phyloP scores from a whole-genome alignment of 2,797 vertebrate genomes.

The Spondyliosoma cantharus region DNA sequence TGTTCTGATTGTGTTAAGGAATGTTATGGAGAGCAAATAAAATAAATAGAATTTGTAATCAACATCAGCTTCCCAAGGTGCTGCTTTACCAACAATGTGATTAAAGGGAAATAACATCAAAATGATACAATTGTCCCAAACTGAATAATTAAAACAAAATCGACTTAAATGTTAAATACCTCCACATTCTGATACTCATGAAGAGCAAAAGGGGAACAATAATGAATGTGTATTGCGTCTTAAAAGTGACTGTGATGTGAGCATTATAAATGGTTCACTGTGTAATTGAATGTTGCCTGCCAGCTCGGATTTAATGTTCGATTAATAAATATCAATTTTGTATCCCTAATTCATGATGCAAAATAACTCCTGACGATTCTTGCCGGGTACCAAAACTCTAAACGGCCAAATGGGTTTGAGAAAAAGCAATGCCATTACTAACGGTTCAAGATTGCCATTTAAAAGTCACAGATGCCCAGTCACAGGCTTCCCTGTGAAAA shows the following conservation, averaged over 20 bases:
- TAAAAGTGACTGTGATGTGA: constrained; percentile 21
- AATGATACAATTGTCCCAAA: constrained; percentile 31
- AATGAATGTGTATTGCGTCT: constrained; percentile 27
- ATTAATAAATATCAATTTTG: constrained; percentile 42
- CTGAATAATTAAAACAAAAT: constrained; percentile 42
- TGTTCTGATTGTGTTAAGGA: constrained; percentile 6
- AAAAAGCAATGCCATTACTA: constrained; percentile 40
- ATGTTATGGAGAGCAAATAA: constrained; percentile 25
- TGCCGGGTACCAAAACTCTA: constrained; percentile 25
- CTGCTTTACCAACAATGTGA: constrained; percentile 24
- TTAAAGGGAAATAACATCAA: neutral
- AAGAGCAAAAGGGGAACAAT: constrained; percentile 18
- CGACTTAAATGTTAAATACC: constrained; percentile 32
- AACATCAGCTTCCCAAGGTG: constrained; percentile 27
- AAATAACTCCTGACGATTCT: constrained; percentile 37
- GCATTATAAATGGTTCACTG: constrained; percentile 30
- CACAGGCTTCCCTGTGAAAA: constrained; percentile 15
- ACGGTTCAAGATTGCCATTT: constrained; percentile 44
- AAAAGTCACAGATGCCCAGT: constrained; percentile 26
- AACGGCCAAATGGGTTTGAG: constrained; percentile 37
- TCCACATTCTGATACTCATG: neutral
- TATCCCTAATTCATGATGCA: constrained; percentile 48
- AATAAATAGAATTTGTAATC: constrained; percentile 34
- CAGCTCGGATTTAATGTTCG: constrained; percentile 38
- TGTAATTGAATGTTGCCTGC: constrained; percentile 41